Evolutionary conservation across 2,888 invertebrate species (phyloP).

Genomic region (Lycophotia porphyrea): DNA sequence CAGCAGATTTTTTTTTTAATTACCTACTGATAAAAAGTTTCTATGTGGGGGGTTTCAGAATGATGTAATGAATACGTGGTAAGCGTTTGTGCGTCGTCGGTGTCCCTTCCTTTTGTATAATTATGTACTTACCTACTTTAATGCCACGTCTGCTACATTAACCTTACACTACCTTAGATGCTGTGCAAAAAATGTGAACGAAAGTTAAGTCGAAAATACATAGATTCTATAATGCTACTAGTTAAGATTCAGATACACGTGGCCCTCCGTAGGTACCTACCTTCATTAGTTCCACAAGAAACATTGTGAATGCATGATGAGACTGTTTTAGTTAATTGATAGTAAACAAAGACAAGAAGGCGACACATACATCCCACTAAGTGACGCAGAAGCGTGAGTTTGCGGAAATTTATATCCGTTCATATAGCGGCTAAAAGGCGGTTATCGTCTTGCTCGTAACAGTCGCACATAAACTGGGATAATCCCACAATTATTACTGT

Average conservation of each 20-base stretch:
- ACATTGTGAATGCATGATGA: conserved; percentile 26
- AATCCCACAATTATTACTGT: conserved; percentile 31
- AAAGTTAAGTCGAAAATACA: neutral
- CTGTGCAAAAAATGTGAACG: neutral
- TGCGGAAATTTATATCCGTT: conserved; percentile 35
- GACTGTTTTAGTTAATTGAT: conserved; percentile 35
- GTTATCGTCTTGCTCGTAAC: conserved; percentile 38
- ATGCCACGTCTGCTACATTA: neutral
- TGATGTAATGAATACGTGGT: too few relatives aligned
- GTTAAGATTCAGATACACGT: neutral
- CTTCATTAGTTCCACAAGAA: neutral
- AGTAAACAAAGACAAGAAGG: conserved; percentile 48
- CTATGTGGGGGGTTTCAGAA: too few relatives aligned
- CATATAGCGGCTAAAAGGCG: conserved; percentile 32
- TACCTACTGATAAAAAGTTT: too few relatives aligned
- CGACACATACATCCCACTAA: conserved; percentile 34
- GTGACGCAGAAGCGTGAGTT: conserved; percentile 29
- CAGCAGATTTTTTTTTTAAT: too few relatives aligned
- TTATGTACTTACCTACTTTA: too few relatives aligned
- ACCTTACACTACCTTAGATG: neutral
- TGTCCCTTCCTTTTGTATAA: too few relatives aligned
- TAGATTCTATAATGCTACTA: neutral
- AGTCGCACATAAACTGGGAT: conserved; percentile 36
- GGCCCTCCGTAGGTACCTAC: neutral
- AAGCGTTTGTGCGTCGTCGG: too few relatives aligned